Evolutionary conservation across 1,140 invertebrate genomes (phyloP), one percentile per base, ranked within the genome.

Genomic region (Arion vulgaris): DNA sequence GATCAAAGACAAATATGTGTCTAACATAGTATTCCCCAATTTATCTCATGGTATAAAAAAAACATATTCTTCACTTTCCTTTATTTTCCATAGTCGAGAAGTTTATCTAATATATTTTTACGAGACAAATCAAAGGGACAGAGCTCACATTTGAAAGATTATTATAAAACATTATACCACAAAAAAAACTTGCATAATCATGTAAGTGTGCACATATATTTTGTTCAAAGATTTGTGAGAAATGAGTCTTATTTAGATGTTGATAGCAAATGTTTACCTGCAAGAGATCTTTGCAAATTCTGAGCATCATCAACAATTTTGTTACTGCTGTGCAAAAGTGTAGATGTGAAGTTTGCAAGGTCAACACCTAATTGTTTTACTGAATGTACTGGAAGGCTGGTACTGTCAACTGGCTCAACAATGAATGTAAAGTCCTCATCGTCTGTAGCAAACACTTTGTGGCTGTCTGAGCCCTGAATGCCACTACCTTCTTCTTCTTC

Each of bases 401-500:
- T 19, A 41, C 13, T 72, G 26, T 72, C 36, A 72, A 41, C 71
- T n/a, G 71, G 34, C n/a, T 41, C 36, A 41, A 41, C 71, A 72
- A 39, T 32, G 41, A 72, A 72, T 39, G 36, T 72, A n/a, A 72
- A 72, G 26, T 72, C 71, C 23, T 72, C 71, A 72, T 72, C n/a
- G 28, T 41, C 71, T n/a, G 36, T 13, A 26, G 1, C 38, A 39
- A 72, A 39, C 4, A 28, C 36, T 72, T 39, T 39, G 9, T 72
- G 15, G 19, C 36, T 45, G 7, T 41, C 71, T n/a, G 23, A 32
- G 26, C 0, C 41, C 11, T 41, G 13, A 39, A 41, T 15, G 38
- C 71, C 41, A 72, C 71, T 41, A 23, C 38, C 41, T 72, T 72
- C 71, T 45, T 39, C 36, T 39, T 19, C 41, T 5, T 7, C 38